A percentile compares a stretch with the other conserved stretches of the same genome.
Conservation (phyloP, 2,888 invertebrate species). For the Lasioglossum lativentre region DNA sequence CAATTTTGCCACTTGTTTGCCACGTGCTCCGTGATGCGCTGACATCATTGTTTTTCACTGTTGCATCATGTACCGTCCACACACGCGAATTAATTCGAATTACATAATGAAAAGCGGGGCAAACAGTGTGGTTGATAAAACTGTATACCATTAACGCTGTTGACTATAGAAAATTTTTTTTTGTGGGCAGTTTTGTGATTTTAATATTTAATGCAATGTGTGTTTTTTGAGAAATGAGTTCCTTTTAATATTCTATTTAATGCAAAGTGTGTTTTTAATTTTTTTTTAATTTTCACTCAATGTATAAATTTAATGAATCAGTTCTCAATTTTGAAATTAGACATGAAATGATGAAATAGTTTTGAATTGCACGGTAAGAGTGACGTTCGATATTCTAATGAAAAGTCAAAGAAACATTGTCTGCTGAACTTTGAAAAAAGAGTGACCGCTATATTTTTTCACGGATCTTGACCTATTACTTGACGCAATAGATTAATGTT, state of each 20-base stretch:
- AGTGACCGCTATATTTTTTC: not conserved
- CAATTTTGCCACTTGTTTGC: not conserved
- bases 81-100: conserved; percentile 11
- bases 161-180: not conserved
- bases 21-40: conserved; percentile 4
- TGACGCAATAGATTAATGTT: not conserved
- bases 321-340: not conserved
- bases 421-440: not conserved
- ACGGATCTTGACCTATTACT: not conserved
- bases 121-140: not conserved
- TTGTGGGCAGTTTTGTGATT: too few relatives aligned
- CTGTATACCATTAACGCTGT: not conserved
- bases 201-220: not conserved
- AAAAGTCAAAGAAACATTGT: not conserved
- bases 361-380: not conserved
- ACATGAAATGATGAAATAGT: not conserved
- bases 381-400: not conserved
- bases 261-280: not conserved
- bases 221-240: not conserved
- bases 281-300: too few relatives aligned
- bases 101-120: not conserved
- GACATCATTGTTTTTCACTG: conserved; percentile 35
- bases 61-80: conserved; percentile 17
- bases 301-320: not conserved
- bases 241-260: not conserved